Base-by-base conservation (phyloP, 2,113 vertebrate genomes). In the Nematolebias whitei region DNA sequence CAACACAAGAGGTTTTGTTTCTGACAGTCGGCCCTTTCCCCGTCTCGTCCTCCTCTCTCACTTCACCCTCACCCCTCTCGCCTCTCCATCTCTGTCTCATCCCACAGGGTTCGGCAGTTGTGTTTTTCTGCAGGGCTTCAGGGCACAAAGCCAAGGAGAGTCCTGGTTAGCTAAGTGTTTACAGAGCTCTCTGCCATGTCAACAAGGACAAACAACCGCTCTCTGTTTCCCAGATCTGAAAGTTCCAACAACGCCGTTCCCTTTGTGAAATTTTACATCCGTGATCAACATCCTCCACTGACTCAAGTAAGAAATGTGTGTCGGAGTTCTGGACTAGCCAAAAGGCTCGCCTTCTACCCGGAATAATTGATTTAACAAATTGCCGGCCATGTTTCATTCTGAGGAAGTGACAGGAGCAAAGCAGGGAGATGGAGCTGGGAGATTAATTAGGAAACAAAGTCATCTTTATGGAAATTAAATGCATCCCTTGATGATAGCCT, bases 351-450 rank as follows among this genome's bases (percentile, higher is more conserved):
- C 79, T 90, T 71, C 74, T 71, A 69, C 62, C 79, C 55, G 79
- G 80, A 90, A 91, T 90, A 91, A 91, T 90, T 90, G 88, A 93
- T 92, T 92, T 88, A 90, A 91, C 89, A 92, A 92, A 93, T 89
- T 90, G 89, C 87, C 76, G 52, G 79, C 86, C 79, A 85, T 91
- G 88, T 92, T 92, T 92, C 88, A 90, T 90, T 90, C 81, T 74
- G 66, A 82, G 76, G 83, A 89, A 87, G 80, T 89, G 92, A 89
- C 88, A 86, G 78, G 87, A 88, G 85, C 75, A 82, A 88, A 89
- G 82, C 75, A 49, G 82, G 75, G 83, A 88, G 85, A 85, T 47
- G 71, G 82, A 90, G 89, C 87, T 84, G 75, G 79, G 87, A 91
- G 89, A 92, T 89, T 91, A 91, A 92, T 91, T 90, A 91, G 86